phyloP scores from a whole-genome alignment of 2,797 vertebrate species.

The Microctenopoma lineatum region DNA sequence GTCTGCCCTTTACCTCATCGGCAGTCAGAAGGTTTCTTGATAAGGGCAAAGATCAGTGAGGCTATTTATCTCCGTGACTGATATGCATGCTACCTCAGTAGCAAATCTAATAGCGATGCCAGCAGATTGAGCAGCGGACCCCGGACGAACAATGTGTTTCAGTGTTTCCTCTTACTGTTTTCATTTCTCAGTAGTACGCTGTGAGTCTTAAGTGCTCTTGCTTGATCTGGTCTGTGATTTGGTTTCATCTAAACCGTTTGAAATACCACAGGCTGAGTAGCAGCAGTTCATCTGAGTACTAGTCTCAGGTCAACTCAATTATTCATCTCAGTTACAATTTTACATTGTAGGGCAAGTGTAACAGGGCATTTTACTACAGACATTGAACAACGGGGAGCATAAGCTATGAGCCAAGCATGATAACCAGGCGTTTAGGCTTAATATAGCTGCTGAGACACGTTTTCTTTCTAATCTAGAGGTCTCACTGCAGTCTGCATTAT shows the following conservation, averaged over 20 bases:
- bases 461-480: conserved; percentile 61
- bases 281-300: conserved; percentile 38
- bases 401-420: conserved; percentile 35
- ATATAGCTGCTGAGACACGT: conserved; percentile 42
- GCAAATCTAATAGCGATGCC: conserved; percentile 35
- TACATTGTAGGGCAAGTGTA: conserved; percentile 28
- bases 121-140: conserved; percentile 50
- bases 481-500: conserved; percentile 67
- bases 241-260: conserved; percentile 33
- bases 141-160: conserved; percentile 48
- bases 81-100: conserved; percentile 49
- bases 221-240: conserved; percentile 49
- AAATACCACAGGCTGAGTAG: conserved; percentile 56
- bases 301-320: conserved; percentile 39
- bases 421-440: conserved; percentile 35
- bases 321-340: conserved; percentile 44
- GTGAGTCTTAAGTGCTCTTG: conserved; percentile 64
- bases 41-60: conserved; percentile 61
- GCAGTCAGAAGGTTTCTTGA: conserved; percentile 49
- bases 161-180: conserved; percentile 61
- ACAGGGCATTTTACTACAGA: conserved; percentile 37
- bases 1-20: conserved; percentile 48
- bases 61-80: conserved; percentile 49
- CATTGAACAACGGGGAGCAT: conserved; percentile 31
- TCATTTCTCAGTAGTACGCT: conserved; percentile 74